phyloP scores from a whole-genome alignment of 2,113 vertebrate genomes.

The Taxidea taxus region DNA sequence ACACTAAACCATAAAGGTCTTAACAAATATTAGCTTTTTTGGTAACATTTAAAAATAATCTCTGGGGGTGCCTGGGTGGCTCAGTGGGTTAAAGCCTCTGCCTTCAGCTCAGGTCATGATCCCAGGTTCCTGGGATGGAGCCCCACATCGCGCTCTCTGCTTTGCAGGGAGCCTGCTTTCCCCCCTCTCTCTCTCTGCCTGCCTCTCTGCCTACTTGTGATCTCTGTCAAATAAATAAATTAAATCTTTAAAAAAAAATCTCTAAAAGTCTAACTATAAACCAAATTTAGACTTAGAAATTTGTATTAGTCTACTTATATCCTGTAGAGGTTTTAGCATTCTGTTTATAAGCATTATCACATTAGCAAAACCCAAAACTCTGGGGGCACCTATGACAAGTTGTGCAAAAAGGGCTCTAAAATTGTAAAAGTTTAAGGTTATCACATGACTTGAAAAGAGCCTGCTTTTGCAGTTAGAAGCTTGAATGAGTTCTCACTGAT shows the following conservation, averaged over 20 bases:
- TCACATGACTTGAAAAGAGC: constrained; percentile 40
- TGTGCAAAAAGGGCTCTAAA: constrained; percentile 34
- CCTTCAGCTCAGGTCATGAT: no score
- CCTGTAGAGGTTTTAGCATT: background rate
- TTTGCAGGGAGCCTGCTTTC: no score
- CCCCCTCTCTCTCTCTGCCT: no score
- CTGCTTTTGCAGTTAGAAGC: constrained; percentile 30
- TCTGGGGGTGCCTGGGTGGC: no score
- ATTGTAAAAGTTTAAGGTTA: constrained; percentile 27
- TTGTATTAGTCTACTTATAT: background rate
- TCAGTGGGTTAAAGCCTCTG: no score
- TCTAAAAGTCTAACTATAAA: background rate
- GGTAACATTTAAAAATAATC: constrained; percentile 22
- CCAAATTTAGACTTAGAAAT: constrained; percentile 8
- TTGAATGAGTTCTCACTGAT: constrained; percentile 53
- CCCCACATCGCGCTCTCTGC: no score
- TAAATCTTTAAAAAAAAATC: constrained; percentile 16
- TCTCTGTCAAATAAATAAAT: no score
- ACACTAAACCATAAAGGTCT: background rate
- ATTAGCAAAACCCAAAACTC: constrained; percentile 42
- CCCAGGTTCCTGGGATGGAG: no score
- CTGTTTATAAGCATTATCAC: constrained; percentile 22
- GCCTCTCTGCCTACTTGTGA: no score
- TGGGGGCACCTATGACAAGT: background rate
- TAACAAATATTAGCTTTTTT: background rate